Evolutionary conservation across 2,797 vertebrate species (phyloP), one percentile per base, ranked within the genome.

Genomic region (Molossus alvarezi): DNA sequence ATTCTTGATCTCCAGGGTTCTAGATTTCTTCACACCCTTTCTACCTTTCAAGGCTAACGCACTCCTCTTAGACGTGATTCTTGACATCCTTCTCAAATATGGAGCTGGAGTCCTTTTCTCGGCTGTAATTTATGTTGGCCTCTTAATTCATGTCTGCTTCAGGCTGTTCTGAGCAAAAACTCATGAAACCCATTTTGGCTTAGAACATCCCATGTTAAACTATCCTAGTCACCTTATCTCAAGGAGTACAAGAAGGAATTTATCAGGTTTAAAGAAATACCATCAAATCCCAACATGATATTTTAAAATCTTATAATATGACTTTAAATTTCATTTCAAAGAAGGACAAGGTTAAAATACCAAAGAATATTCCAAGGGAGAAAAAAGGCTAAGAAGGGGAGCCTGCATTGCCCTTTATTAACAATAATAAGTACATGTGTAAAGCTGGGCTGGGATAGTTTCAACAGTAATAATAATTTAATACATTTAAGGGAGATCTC

Each of bases 301-400:
- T 51, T 48, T 93, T 94, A 17, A 65, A 87, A 94, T 21, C 41
- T 53, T 25, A 58, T 86, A 33, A 67, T 23, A 71, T 23, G 1
- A 57, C 92, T 90, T 96, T 33, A 67, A 77, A 72, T 88, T 88
- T 86, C n/a, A 92, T 76, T 94, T 81, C 57, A 27, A 87, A 85
- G 41, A 60, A 97, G 9, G 17, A 83, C n/a, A 20, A 92, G 23
- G 8, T n/a, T 82, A 85, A 83, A 69, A 84, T 67, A 67, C 51
- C 33, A 88, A 60, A 48, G 27, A 79, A 45, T 71, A 65, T 71
- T 90, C 64, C 94, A 82, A 82, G 75, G 89, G 41, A 93, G 84
- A 27, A 88, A 76, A 51, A 87, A 65, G 41, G 80, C 0, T n/a
- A 60, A n/a, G 55, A 92, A 87, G 6, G 2, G 29, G 33, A 83